A percentile compares a stretch with the other conserved stretches of the same genome.
Conservation (phyloP, 30 jellyfish, hydroid and myxozoan genomes). For the Chrysaora quinquecirrha region DNA sequence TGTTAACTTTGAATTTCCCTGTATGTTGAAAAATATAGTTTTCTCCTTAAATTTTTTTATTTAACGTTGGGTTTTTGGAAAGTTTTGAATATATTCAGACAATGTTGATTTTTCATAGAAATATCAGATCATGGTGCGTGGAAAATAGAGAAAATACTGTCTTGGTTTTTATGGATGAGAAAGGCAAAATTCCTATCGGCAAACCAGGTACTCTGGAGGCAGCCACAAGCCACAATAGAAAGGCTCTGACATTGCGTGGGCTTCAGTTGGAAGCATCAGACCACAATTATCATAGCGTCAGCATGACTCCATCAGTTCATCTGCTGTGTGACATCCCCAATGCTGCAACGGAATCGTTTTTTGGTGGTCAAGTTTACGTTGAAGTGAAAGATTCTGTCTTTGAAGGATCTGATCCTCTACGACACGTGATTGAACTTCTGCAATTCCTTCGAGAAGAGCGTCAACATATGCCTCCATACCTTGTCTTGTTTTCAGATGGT, state of each 20-base stretch:
- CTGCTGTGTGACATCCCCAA: slow-evolving; percentile 34
- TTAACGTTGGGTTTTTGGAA: too few species aligned
- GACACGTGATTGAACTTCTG: slow-evolving; percentile 8
- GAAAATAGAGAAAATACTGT: neutral
- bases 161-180: slow-evolving; percentile 50
- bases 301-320: slow-evolving; percentile 41
- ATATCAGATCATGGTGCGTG: slow-evolving; percentile 43
- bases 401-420: slow-evolving; percentile 45
- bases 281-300: slow-evolving; percentile 24
- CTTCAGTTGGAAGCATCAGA: slow-evolving; percentile 48
- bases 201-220: slow-evolving; percentile 63
- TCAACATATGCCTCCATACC: slow-evolving; percentile 32
- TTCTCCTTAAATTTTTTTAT: too few species aligned
- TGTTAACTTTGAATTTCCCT: too few species aligned
- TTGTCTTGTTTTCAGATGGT: slow-evolving; percentile 43
- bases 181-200: slow-evolving; percentile 53
- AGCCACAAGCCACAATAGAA: slow-evolving; percentile 17
- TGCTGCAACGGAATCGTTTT: slow-evolving; percentile 13
- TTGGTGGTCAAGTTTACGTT: slow-evolving; percentile 28
- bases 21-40: too few species aligned
- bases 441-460: slow-evolving; percentile 12
- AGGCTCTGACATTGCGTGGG: neutral
- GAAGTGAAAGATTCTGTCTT: slow-evolving; percentile 43
- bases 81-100: too few species aligned
- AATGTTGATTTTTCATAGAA: too few species aligned